A percentile compares a stretch with the other conserved stretches of the same genome.
These are phyloP conservation scores for Eupithecia insigniata DNA, from an alignment of 2,888 invertebrate species.

Conservation along the genomic window DNA sequence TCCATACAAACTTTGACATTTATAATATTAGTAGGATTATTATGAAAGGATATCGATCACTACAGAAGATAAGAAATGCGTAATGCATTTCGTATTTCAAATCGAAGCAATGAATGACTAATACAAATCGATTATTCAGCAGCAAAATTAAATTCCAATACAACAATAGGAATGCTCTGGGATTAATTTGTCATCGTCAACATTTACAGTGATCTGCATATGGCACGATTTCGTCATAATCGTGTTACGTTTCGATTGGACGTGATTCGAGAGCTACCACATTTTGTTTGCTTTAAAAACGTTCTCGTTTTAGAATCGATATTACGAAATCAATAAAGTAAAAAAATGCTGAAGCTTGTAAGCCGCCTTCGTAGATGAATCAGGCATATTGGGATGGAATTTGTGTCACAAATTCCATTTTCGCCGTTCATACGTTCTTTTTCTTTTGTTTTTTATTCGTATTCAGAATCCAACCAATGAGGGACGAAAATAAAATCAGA, in stretches of 20 bases:
- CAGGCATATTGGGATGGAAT: too few relatives aligned
- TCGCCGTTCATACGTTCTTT: too few relatives aligned
- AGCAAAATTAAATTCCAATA: conserved; percentile 30
- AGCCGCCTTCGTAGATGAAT: too few relatives aligned
- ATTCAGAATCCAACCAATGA: too few relatives aligned
- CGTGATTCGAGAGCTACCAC: not conserved
- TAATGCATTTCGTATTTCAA: not conserved
- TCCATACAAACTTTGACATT: too few relatives aligned
- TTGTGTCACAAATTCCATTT: too few relatives aligned
- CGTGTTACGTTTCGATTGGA: not conserved
- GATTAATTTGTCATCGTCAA: conserved; percentile 22
- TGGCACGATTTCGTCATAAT: conserved; percentile 1
- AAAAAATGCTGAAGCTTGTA: not conserved
- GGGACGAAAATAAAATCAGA: too few relatives aligned
- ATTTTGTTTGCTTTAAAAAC: not conserved
- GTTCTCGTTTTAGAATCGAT: not conserved
- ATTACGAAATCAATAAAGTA: not conserved
- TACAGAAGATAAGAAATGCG: not conserved
- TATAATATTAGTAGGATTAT: too few relatives aligned
- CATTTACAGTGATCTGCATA: conserved; percentile 1
- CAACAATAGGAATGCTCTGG: conserved; percentile 26
- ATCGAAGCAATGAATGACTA: not conserved
- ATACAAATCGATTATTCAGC: conserved; percentile 19
- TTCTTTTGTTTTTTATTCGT: too few relatives aligned
- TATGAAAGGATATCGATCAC: not conserved